Conservation (phyloP, 2,888 invertebrate genomes). For the Pomacea canaliculata region DNA sequence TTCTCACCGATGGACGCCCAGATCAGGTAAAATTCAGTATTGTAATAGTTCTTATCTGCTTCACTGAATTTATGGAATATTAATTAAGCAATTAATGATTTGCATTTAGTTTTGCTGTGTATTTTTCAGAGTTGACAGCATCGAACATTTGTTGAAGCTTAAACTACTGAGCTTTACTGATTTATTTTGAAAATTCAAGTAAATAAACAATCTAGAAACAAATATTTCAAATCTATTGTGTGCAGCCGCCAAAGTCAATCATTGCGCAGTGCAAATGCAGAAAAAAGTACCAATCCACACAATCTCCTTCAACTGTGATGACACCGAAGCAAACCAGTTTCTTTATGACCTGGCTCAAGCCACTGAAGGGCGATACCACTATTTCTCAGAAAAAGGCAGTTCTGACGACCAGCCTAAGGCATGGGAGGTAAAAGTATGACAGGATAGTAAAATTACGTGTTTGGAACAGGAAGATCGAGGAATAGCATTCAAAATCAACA, state of each 20-base stretch:
- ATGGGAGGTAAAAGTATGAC: slow-evolving; percentile 59
- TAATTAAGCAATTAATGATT: neutral
- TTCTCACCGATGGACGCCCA: slow-evolving; percentile 69
- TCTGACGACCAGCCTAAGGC: slow-evolving; percentile 62
- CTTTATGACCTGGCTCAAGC: slow-evolving; percentile 64
- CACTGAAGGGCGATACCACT: slow-evolving; percentile 69
- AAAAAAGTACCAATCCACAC: slow-evolving; percentile 68
- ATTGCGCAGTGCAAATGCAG: slow-evolving; percentile 68
- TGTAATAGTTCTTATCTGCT: neutral
- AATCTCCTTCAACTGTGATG: slow-evolving; percentile 70
- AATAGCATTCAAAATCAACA: no score
- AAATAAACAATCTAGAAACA: no score
- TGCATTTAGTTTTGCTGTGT: neutral
- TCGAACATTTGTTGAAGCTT: neutral
- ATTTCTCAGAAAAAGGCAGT: slow-evolving; percentile 63
- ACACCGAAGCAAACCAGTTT: slow-evolving; percentile 68
- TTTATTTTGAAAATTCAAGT: no score
- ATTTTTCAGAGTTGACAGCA: neutral
- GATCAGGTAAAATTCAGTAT: slow-evolving; percentile 62
- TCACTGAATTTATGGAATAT: neutral
- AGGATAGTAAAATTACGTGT: no score
- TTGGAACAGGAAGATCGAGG: no score
- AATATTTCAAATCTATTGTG: neutral
- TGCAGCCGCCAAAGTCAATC: slow-evolving; percentile 67
- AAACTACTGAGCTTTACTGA: no score